phyloP scores from a whole-genome alignment of 2,888 invertebrate genomes.

The Sarcophaga rosellei region DNA sequence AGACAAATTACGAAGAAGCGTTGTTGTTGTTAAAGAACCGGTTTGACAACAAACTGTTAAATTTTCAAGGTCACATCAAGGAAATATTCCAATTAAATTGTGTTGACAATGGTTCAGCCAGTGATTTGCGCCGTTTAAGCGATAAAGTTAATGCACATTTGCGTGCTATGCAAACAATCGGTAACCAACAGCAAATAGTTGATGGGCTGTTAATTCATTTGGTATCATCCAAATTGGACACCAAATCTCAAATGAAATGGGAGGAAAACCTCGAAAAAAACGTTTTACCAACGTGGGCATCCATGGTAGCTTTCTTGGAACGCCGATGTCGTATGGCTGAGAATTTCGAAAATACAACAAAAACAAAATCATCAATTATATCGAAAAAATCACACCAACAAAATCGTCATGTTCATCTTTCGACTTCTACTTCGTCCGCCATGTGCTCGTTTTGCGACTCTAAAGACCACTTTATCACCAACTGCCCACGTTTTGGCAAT shows the following conservation, averaged over 20 bases:
- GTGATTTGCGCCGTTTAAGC: too few relatives aligned
- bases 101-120: too few relatives aligned
- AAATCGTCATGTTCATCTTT: too few relatives aligned
- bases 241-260: constrained; percentile 52
- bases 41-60: constrained; percentile 65
- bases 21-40: constrained; percentile 55
- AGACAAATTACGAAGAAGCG: constrained; percentile 60
- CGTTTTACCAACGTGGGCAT: constrained; percentile 25
- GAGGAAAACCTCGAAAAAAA: constrained; percentile 38
- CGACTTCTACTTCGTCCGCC: background rate
- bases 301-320: constrained; percentile 42
- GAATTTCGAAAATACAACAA: constrained; percentile 16
- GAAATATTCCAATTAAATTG: too few relatives aligned
- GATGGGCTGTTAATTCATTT: too few relatives aligned
- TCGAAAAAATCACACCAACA: constrained; percentile 2
- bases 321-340: constrained; percentile 34
- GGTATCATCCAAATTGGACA: too few relatives aligned
- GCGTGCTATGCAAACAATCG: too few relatives aligned
- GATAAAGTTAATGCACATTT: too few relatives aligned
- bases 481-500: constrained; percentile 39
- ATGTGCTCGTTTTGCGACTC: constrained; percentile 16
- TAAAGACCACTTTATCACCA: constrained; percentile 25
- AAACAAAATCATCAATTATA: background rate
- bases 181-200: too few relatives aligned
- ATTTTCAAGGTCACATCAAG: constrained; percentile 68